phyloP scores from a whole-genome alignment of 2,113 vertebrate genomes.

The Pleuronectes platessa region DNA sequence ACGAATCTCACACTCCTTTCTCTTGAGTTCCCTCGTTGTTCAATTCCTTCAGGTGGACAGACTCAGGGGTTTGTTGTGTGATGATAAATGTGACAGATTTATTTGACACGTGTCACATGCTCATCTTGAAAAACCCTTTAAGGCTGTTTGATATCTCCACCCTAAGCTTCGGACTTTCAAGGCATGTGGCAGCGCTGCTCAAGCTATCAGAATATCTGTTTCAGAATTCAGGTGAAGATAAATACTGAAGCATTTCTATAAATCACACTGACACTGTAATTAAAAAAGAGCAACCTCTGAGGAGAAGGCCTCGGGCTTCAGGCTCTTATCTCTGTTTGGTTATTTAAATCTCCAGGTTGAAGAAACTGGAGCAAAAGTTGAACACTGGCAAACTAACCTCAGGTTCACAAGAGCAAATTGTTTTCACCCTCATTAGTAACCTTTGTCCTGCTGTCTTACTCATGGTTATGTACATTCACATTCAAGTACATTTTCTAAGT shows the following conservation, averaged over 20 bases:
- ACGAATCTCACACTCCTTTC: neutral
- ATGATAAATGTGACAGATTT: conserved; percentile 16
- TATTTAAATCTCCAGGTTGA: conserved; percentile 46
- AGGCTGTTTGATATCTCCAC: neutral
- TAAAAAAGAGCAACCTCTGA: conserved; percentile 53
- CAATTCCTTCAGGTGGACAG: neutral
- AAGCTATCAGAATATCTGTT: conserved; percentile 3
- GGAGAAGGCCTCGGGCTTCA: conserved; percentile 32
- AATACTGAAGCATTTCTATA: conserved; percentile 25
- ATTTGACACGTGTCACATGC: neutral
- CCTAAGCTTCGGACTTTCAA: neutral
- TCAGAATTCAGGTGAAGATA: neutral
- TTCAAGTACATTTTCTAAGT: neutral
- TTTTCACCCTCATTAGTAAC: neutral
- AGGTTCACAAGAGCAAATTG: conserved; percentile 21
- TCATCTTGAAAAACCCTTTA: neutral
- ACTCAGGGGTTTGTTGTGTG: neutral
- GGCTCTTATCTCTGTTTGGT: conserved; percentile 51
- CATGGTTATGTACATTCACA: neutral
- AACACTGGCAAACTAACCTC: conserved; percentile 7
- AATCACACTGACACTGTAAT: conserved; percentile 72
- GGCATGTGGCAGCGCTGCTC: neutral
- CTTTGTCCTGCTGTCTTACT: neutral
- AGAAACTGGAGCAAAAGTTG: conserved; percentile 55
- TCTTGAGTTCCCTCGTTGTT: conserved; percentile 1